phyloP scores from a whole-genome alignment of 2,797 vertebrate genomes.

The Adrianichthys oophorus region DNA sequence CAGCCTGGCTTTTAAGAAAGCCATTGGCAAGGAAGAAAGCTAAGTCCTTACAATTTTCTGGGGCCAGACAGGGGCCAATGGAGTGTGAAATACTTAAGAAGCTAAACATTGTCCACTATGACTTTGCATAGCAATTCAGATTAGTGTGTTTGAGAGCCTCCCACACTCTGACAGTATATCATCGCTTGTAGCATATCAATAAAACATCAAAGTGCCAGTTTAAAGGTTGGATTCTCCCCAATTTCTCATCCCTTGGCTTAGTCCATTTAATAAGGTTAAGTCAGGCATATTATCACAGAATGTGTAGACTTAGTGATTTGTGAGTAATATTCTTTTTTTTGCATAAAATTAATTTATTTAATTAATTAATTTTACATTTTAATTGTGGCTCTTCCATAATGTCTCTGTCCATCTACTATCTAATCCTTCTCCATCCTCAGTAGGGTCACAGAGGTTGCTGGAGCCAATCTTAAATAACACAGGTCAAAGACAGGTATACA shows the following conservation, averaged over 20 bases:
- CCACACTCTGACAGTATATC: slow-evolving; percentile 16
- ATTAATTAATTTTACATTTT: no score
- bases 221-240: slow-evolving; percentile 1
- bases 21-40: slow-evolving; percentile 51
- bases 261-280: slow-evolving; percentile 6
- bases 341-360: no score
- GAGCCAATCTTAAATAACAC: no score
- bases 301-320: neutral
- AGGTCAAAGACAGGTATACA: no score
- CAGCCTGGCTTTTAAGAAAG: slow-evolving; percentile 51
- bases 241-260: slow-evolving; percentile 5
- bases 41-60: slow-evolving; percentile 57
- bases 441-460: no score
- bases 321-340: neutral
- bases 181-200: slow-evolving; percentile 21
- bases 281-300: slow-evolving; percentile 10
- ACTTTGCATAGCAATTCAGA: slow-evolving; percentile 57
- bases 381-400: no score
- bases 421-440: no score
- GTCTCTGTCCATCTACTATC: no score
- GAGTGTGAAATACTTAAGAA: slow-evolving; percentile 60
- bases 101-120: slow-evolving; percentile 59
- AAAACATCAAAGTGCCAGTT: slow-evolving; percentile 18
- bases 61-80: slow-evolving; percentile 46
- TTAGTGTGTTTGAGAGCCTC: slow-evolving; percentile 38